Evolutionary conservation across 30 jellyfish, hydroid and myxozoan species (phyloP).

Genomic region (Chrysaora quinquecirrha): DNA sequence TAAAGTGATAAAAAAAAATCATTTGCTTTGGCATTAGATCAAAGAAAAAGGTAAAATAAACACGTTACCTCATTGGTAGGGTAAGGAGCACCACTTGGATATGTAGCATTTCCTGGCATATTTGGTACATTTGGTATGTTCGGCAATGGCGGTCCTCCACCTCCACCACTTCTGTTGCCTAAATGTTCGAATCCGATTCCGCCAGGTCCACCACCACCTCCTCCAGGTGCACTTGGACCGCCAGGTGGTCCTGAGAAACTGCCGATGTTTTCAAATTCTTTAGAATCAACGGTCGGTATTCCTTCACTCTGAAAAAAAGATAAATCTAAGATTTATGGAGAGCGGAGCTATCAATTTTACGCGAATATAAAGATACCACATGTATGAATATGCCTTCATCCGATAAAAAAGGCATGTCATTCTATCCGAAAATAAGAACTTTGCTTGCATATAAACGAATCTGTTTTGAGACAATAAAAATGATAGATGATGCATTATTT

Average conservation of each 20-base stretch:
- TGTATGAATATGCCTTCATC: no score
- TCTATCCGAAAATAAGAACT: no score
- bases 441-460: no score
- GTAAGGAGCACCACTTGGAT: constrained; percentile 50
- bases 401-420: no score
- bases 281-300: constrained; percentile 84
- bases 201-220: constrained; percentile 45
- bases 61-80: constrained; percentile 28
- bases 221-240: constrained; percentile 82
- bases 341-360: no score
- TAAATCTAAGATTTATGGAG: background rate
- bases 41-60: no score
- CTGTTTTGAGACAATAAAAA: no score
- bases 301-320: constrained; percentile 78
- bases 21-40: no score
- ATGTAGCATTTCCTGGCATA: constrained; percentile 50
- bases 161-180: constrained; percentile 55
- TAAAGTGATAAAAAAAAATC: no score
- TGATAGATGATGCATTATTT: no score
- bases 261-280: constrained; percentile 87
- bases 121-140: constrained; percentile 46
- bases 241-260: constrained; percentile 70
- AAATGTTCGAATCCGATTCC: constrained; percentile 69
- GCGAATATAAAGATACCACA: no score
- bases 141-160: constrained; percentile 61